A percentile compares a stretch with the other conserved stretches of the same genome.
phyloP scores from a whole-genome alignment of 1,140 invertebrate genomes.

The Apis florea region DNA sequence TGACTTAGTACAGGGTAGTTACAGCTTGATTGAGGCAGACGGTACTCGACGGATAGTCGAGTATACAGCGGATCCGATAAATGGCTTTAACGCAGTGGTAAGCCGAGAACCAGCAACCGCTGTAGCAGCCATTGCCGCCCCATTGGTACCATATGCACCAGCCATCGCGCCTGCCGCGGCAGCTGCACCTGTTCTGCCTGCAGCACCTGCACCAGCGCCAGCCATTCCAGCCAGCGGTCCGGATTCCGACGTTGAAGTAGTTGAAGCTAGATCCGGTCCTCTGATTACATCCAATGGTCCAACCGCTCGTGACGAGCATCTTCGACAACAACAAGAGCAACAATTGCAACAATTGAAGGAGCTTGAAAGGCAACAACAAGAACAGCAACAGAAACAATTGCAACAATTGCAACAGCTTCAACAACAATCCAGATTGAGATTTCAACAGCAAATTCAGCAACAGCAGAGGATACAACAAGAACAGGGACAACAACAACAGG shows the following conservation, averaged over 20 bases:
- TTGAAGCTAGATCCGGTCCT: slow-evolving; percentile 71
- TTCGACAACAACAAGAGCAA: slow-evolving; percentile 44
- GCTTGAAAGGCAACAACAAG: slow-evolving; percentile 25
- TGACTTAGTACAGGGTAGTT: slow-evolving; percentile 83
- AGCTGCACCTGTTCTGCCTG: slow-evolving; percentile 49
- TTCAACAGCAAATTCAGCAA: slow-evolving; percentile 34
- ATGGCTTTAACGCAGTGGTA: slow-evolving; percentile 86
- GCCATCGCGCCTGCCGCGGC: slow-evolving; percentile 66
- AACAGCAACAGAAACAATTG: slow-evolving; percentile 27
- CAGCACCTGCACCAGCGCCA: slow-evolving; percentile 51
- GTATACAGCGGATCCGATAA: slow-evolving; percentile 87
- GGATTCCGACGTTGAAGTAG: slow-evolving; percentile 76
- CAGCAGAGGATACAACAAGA: slow-evolving; percentile 27
- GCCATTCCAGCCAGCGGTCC: slow-evolving; percentile 71
- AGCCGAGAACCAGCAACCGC: slow-evolving; percentile 80
- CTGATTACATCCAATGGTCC: slow-evolving; percentile 18
- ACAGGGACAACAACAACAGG: slow-evolving; percentile 2
- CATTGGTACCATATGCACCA: slow-evolving; percentile 65
- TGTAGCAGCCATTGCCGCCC: slow-evolving; percentile 61
- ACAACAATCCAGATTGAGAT: slow-evolving; percentile 23
- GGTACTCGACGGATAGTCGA: slow-evolving; percentile 86
- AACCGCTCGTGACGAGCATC: slow-evolving; percentile 33
- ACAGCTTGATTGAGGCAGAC: slow-evolving; percentile 82
- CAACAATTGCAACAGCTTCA: slow-evolving; percentile 29
- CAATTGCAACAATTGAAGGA: slow-evolving; percentile 29